Evolutionary conservation across 2,113 vertebrate species (phyloP), one percentile per base, ranked within the genome.

Genomic region (Apistogramma diplotaenia): DNA sequence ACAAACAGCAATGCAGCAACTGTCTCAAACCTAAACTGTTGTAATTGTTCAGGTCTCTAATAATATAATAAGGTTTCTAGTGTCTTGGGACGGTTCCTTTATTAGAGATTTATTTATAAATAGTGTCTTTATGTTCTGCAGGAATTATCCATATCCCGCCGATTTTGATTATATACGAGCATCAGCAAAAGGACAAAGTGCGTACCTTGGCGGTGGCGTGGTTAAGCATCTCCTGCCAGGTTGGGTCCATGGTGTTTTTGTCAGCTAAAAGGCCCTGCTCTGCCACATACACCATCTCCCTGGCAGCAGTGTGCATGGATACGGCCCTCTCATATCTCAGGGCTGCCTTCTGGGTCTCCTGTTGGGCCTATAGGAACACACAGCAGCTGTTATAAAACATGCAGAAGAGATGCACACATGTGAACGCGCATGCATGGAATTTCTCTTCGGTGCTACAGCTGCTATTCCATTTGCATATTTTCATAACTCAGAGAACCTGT

Each of bases 181-280:
- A 67, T 7, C 23, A 67, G 23, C 5, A 6, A 4, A 15, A 67
- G 62, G 23, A 8, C 16, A 21, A 0, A 1, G 40, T 29, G 1
- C 49, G 58, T 89, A 98, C 97, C 93, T 98, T 98, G 78, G 96
- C 89, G 0, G 97, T 98, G 12, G 97, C 97, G 0, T 98, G 97
- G 89, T 98, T 98, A 31, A 98, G 96, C 97, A 98, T 98, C 89
- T 98, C 97, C 85, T 98, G 97, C 97, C 97, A 98, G 0, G 97
- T 98, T 27, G 97, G 97, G 78, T 98, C 97, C 90, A 98, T 89
- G 1, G 96, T 95, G 94, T 97, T 98, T 61, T 94, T 95, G 87
- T 97, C 97, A 0, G 96, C 97, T 91, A 97, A 88, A 19, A 98
- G 96, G 0, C 97, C 97, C 87, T 98, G 97, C 86, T 98, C 97